Base-by-base conservation (phyloP, 2,888 invertebrate species). In the Omphaloscelis lunosa region DNA sequence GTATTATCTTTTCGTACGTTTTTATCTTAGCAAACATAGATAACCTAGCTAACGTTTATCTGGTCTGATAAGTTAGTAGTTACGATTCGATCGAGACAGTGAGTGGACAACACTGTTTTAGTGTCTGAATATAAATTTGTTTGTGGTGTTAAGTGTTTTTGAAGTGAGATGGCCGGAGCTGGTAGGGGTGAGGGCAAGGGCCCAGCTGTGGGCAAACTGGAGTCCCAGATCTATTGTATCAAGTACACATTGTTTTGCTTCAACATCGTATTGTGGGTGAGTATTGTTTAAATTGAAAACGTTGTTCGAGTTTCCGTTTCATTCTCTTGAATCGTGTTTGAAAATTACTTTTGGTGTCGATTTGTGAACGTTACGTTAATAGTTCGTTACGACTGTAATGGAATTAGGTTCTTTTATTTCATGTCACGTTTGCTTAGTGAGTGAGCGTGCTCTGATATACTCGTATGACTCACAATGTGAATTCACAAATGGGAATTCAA, bases 201-300 rank as follows among this genome's bases (percentile, higher is more conserved):
- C 75, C 94, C 95, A 77, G 96, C 95, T 6, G 95, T 96, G 48
- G 97, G 97, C 69, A 97, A 97, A 91, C 95, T 98, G 90, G 98
- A 98, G 92, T 98, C 98, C 86, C 98, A 98, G 92, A 98, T 98
- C 90, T 98, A 98, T 84, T 97, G 98, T 91, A 97, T 98, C 84
- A 98, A 98, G 94, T 98, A 98, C 94, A 98, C 98, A 67, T 95
- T 99, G 84, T 98, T 98, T 90, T 98, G 98, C 91, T 97, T 98
- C 94, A 98, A 98, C 93, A 97, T 98, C 72, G 97, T 98, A 72
- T 95, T 98, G 90, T 98, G 98, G 98, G 98, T 98, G 93, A 97
- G 98, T 97, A 80, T 79, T 65, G 71, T 71, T 68, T 78, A 88
- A 88, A 88, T 87, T 86, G 82, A 84, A 85, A 88, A 82, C 80